Evolutionary conservation across 2,113 vertebrate species (phyloP), one percentile per base, ranked within the genome.

Genomic region (Euleptes europaea): DNA sequence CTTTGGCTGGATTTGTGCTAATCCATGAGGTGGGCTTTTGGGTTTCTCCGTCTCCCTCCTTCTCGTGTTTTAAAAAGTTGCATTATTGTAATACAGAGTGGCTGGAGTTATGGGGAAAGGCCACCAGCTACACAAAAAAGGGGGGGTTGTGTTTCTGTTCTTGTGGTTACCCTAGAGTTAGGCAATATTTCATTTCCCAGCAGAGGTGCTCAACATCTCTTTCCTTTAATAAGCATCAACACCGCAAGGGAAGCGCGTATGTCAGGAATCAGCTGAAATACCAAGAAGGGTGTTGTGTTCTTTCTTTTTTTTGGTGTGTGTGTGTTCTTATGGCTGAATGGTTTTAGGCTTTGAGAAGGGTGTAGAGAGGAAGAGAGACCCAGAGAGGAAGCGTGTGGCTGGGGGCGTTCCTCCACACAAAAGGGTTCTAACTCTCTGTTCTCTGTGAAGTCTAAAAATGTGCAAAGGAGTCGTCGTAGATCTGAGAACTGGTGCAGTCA

Each of bases 151-250:
- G 38, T 93, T 94, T 90, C 84, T 93, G 77, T 92, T 92, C 91
- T 92, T 97, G 96, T 94, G 97, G 97, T 97, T 97, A 93, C 88
- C 84, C 81, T 15, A 49, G 92, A 89, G 93, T 97, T 96, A 93
- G 90, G 96, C 95, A 97, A 96, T 92, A 92, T 95, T 95, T 96
- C 91, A 83, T 94, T 97, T 97, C 96, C 94, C 93, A 70, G 94
- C 88, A 91, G 66, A 92, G 88, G 84, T 88, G 93, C 91, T 92
- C 86, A 83, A 54, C 73, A 89, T 65, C 90, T 88, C 92, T 90
- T 84, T 78, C 86, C 88, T 92, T 81, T 38, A 49, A 71, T 5
- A 84, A n/a, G 57, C 84, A 86, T 92, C 90, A 93, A 74, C 85
- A 88, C 26, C 80, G 74, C 23, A 87, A 82, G 91, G 71, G 91